Percentiles rank a stretch among this genome's conserved stretches.
These are phyloP conservation scores for Prorops nasuta DNA, from an alignment of 1,140 invertebrate genomes.

Conservation along the genomic window DNA sequence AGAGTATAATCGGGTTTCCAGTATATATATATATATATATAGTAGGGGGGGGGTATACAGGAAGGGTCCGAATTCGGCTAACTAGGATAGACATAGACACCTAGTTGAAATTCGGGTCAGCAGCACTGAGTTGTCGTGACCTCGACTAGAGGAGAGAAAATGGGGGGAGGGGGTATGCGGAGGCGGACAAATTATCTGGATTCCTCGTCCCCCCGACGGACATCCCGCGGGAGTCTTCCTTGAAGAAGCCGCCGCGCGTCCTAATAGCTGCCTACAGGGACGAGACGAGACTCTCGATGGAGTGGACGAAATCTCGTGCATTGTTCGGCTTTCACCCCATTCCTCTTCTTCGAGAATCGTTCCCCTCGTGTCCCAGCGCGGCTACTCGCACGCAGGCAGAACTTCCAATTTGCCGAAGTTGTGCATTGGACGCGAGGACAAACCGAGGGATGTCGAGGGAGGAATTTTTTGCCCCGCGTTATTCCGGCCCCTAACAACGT, in stretches of 20 bases:
- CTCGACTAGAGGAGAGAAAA: background rate
- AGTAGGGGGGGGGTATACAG: too few relatives aligned
- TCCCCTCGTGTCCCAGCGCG: background rate
- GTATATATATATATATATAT: too few relatives aligned
- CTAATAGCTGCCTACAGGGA: constrained; percentile 43
- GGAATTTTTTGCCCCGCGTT: constrained; percentile 19
- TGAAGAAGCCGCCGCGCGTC: constrained; percentile 15
- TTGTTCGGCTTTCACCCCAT: constrained; percentile 28
- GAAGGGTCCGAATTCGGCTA: background rate
- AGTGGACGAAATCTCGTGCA: constrained; percentile 43
- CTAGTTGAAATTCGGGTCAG: constrained; percentile 52
- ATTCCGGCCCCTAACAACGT: too few relatives aligned
- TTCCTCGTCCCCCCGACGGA: constrained; percentile 27
- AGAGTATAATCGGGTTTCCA: too few relatives aligned
- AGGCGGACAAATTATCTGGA: constrained; percentile 47
- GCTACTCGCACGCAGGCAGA: background rate
- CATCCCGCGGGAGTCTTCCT: constrained; percentile 19
- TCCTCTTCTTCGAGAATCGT: too few relatives aligned
- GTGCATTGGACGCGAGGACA: constrained; percentile 33
- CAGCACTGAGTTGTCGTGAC: constrained; percentile 21
- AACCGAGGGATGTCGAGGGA: constrained; percentile 29
- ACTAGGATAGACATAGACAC: constrained; percentile 31
- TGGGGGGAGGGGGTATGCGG: constrained; percentile 12
- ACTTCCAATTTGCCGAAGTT: constrained; percentile 35
- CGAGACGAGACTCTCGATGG: constrained; percentile 40